phyloP scores from a whole-genome alignment of 2,797 vertebrate species.

The Lates japonicus region DNA sequence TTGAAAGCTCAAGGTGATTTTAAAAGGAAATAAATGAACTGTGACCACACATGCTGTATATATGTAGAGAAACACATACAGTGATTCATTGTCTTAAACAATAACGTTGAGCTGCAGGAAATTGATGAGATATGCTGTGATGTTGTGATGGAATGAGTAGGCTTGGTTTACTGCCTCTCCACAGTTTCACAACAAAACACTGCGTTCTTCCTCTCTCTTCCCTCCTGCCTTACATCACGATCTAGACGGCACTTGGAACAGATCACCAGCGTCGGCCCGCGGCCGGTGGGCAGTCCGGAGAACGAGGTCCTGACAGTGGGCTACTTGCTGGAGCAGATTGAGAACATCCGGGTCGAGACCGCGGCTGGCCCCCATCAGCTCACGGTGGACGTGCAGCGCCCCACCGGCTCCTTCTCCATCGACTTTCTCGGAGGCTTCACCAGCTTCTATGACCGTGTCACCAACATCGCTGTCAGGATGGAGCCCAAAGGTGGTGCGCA shows the following conservation, averaged over 20 bases:
- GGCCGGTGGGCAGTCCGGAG: slow-evolving; percentile 93
- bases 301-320: slow-evolving; percentile 94
- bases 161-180: slow-evolving; percentile 4
- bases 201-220: not conserved
- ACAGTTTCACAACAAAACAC: not conserved
- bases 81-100: not conserved
- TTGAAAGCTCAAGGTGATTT: not conserved
- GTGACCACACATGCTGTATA: not conserved
- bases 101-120: not conserved
- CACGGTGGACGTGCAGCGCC: slow-evolving; percentile 91
- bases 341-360: slow-evolving; percentile 85
- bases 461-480: slow-evolving; percentile 93
- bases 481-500: slow-evolving; percentile 90
- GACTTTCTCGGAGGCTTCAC: slow-evolving; percentile 98
- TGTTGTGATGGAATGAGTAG: not conserved
- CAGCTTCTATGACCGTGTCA: slow-evolving; percentile 96
- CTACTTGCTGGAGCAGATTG: slow-evolving; percentile 93
- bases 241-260: slow-evolving; percentile 92
- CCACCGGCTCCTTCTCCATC: slow-evolving; percentile 96
- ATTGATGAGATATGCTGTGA: not conserved
- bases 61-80: not conserved
- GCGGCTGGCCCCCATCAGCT: slow-evolving; percentile 85
- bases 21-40: not conserved
- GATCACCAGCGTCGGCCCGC: slow-evolving; percentile 93
- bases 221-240: slow-evolving; percentile 51